phyloP scores from a whole-genome alignment of 2,888 invertebrate species.

The Diploptera punctata region DNA sequence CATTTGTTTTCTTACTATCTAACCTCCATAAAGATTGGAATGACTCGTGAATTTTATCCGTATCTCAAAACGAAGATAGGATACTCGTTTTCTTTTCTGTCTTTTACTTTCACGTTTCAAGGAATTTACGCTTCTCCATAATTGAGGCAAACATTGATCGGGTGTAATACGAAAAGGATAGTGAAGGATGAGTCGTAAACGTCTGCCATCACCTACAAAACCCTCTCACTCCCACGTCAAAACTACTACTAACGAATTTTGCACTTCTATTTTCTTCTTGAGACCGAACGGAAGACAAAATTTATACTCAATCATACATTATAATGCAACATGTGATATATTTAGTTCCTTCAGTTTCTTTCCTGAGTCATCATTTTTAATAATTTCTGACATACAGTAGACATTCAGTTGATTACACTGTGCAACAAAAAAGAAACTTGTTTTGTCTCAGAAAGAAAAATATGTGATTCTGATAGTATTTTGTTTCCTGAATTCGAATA shows the following conservation, averaged over 20 bases:
- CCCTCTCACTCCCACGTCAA: neutral
- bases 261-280: too few species aligned
- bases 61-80: neutral
- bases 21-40: conserved; percentile 6
- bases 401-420: too few species aligned
- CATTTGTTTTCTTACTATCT: conserved; percentile 9
- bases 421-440: too few species aligned
- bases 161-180: neutral
- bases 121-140: neutral
- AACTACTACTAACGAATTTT: neutral
- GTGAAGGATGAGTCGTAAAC: neutral
- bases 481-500: too few species aligned
- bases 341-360: too few species aligned
- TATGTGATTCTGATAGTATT: too few species aligned
- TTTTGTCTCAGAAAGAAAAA: too few species aligned
- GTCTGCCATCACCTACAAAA: neutral
- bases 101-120: neutral
- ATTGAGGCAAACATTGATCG: neutral
- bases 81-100: neutral
- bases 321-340: too few species aligned
- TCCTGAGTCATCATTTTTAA: too few species aligned
- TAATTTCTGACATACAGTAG: too few species aligned
- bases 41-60: neutral
- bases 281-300: too few species aligned
- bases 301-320: too few species aligned